Base-by-base conservation (phyloP, 1,140 invertebrate genomes). In the Tetragonula clypearis region DNA sequence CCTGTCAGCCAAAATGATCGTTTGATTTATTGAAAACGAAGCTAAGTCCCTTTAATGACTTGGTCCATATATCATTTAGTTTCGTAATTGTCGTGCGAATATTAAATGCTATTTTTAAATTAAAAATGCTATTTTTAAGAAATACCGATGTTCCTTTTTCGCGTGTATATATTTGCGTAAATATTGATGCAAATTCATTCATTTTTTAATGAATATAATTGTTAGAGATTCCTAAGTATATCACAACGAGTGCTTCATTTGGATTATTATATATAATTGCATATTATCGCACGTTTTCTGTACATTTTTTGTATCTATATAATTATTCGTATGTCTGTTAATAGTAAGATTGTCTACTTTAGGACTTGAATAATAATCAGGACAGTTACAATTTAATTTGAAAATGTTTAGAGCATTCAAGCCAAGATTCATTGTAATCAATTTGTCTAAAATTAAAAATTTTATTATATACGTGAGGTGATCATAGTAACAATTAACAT, bases 21-120 rank as follows among this genome's bases (percentile, higher is more conserved):
- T 82, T 41, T 83, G 75, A 69, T 83, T 78, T 55, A 82, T 66
- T 19, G 49, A 14, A 56, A 66, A 65, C 41, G 9, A 1, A 21
- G 35, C 30, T n/a, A 49, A 30, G 17, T 60, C 23, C 4, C 8
- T 30, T 53, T 15, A 53, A 65, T 17, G 11, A 26, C 15, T 6
- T 53, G 60, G 11, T 58, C 2, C 3, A 30, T 72, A 15, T 53
- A 30, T 56, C 73, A 2, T 56, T 26, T 55, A 11, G n/a, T 74
- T 26, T 74, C n/a, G 26, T 23, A 3, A 17, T 71, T 14, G n/a
- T 73, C n/a, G n/a, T 9, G 15, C 14, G 69, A 9, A 26, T 0
- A 30, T 15, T 21, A n/a, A 12, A 23, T 17, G 49, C 2, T 72
- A 26, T 53, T 72, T 53, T 72, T 53, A 9, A 53, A 41, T 41